These are phyloP conservation scores for Argopecten irradians DNA, from an alignment of 1,140 invertebrate genomes.

Conservation along the genomic window DNA sequence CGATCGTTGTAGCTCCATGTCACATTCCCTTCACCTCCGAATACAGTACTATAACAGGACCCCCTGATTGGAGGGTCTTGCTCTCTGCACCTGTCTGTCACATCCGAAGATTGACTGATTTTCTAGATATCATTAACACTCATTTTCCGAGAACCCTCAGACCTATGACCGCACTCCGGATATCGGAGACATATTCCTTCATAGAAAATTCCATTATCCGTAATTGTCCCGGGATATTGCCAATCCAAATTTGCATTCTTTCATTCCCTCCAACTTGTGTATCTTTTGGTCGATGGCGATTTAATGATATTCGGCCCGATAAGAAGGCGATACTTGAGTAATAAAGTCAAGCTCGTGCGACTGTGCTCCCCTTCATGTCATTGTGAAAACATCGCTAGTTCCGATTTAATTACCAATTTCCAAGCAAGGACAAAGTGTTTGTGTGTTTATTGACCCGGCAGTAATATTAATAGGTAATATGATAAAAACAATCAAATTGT, in stretches of 20 bases:
- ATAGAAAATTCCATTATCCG: conserved; percentile 23
- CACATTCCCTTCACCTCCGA: too few species aligned
- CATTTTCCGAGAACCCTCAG: neutral
- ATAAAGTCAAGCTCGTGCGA: conserved; percentile 14
- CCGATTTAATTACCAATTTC: conserved; percentile 22
- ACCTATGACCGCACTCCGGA: neutral
- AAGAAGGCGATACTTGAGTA: conserved; percentile 9
- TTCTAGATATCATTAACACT: neutral
- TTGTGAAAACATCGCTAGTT: neutral
- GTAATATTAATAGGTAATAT: conserved; percentile 23
- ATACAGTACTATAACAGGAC: too few species aligned
- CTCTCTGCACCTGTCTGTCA: neutral
- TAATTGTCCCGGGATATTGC: neutral
- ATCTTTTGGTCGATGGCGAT: neutral
- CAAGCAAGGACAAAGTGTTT: conserved; percentile 7
- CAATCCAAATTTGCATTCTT: neutral
- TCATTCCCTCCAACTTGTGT: neutral
- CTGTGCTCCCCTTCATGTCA: neutral
- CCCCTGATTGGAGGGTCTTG: too few species aligned
- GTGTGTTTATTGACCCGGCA: neutral
- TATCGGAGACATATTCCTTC: neutral
- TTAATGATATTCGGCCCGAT: neutral
- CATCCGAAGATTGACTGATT: neutral
- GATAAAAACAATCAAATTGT: conserved; percentile 19
- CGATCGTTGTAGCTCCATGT: too few species aligned